Evolutionary conservation across 2,113 vertebrate species (phyloP), one percentile per base, ranked within the genome.

Genomic region (Atractosteus spatula): DNA sequence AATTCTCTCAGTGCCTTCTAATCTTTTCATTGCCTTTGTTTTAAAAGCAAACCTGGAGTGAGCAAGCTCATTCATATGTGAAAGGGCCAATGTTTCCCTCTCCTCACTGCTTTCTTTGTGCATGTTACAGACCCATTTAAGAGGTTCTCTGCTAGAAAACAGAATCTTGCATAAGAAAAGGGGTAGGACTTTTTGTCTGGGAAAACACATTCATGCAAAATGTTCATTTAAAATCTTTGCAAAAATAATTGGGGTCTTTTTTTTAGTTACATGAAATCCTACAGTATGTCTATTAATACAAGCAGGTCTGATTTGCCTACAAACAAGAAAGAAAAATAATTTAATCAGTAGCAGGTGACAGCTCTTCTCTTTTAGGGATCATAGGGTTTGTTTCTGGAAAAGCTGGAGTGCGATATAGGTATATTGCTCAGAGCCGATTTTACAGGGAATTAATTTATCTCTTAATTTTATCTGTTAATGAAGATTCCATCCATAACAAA

Each of bases 101-200:
- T 65, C 71, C 8, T 29, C 66, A 43, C 66, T 74, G 70, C 74
- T 73, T 78, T 81, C 77, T 78, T 81, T 81, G 76, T 76, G 75
- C 75, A 66, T 77, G 56, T 79, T 14, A 16, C 66, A 68, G 74
- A 78, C 67, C 75, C 74, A 63, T 61, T 80, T 62, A 70, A 66
- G 61, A 69, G 67, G 70, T 79, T 71, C 68, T 77, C 55, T 67
- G 43, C 10, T 47, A 62, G 16, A 16, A 72, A 13, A 54, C 70
- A 41, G n/a, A 73, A 70, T 70, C 68, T 76, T 63, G 77, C 69
- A 76, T 83, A 73, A 80, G 69, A 43, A 57, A 74, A 68, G 70
- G 68, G 55, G 54, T 73, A 66, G 16, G 70, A 45, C 51, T 44
- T n/a, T 59, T 73, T 69, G 56, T 71, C 44, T 59, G 64, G 44